These are phyloP conservation scores for Apodemus speciosus DNA, from an alignment of 2,113 vertebrate species.

Conservation along the genomic window DNA sequence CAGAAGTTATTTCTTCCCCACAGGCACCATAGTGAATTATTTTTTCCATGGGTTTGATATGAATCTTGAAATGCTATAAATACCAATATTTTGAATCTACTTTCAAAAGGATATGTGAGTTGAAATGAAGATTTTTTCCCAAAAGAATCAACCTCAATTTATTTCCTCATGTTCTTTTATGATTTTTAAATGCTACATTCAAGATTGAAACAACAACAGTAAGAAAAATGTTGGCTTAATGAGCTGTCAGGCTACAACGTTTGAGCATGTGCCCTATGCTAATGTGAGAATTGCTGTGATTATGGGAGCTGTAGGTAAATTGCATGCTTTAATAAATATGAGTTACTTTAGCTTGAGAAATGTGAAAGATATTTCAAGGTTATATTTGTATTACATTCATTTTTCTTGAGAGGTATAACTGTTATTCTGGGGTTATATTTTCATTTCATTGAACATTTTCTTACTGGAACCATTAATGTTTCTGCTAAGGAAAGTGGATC, in stretches of 20 bases:
- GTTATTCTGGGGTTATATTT: constrained; percentile 62
- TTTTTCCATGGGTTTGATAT: constrained; percentile 9
- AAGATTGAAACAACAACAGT: constrained; percentile 54
- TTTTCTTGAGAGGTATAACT: constrained; percentile 52
- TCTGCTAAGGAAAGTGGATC: constrained; percentile 48
- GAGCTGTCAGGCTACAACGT: constrained; percentile 32
- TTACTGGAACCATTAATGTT: neutral
- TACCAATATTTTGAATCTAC: constrained; percentile 43
- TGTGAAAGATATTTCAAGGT: constrained; percentile 68
- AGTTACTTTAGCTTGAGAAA: constrained; percentile 56
- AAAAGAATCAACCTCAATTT: constrained; percentile 7
- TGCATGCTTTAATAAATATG: constrained; percentile 62
- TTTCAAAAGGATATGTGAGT: constrained; percentile 31
- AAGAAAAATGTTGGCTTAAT: constrained; percentile 32
- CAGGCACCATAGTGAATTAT: constrained; percentile 7
- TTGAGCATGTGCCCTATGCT: neutral
- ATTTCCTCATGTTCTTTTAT: constrained; percentile 37
- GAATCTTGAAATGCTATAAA: constrained; percentile 57
- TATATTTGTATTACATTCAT: constrained; percentile 66
- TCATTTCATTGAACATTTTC: constrained; percentile 52
- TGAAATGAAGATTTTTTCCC: constrained; percentile 11
- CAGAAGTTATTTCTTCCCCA: neutral
- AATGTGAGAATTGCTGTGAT: constrained; percentile 29
- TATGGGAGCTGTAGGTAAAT: constrained; percentile 48
- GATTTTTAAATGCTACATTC: constrained; percentile 55